Conservation (phyloP, 2,797 vertebrate species). For the Thaleichthys pacificus region DNA sequence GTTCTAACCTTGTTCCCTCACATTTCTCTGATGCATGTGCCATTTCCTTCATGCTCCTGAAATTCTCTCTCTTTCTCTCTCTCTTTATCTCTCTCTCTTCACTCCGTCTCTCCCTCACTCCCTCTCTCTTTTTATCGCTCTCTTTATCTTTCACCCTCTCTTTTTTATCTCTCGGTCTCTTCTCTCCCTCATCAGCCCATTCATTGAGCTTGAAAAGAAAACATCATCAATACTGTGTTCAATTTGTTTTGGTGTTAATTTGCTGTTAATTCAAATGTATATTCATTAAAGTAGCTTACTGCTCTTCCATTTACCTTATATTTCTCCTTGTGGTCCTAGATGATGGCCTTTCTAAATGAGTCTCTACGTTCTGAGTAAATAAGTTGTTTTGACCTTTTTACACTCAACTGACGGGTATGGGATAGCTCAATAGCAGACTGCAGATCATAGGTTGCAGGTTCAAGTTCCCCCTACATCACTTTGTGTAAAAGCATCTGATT, state of each 20-base stretch:
- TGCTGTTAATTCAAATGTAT: no score
- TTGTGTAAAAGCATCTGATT: no score
- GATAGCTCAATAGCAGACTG: conserved; percentile 25
- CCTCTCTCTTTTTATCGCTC: conserved; percentile 10
- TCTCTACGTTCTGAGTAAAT: conserved; percentile 18
- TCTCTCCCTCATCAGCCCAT: conserved; percentile 6
- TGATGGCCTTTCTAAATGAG: conserved; percentile 58
- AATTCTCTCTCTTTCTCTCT: conserved; percentile 11
- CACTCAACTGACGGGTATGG: conserved; percentile 35
- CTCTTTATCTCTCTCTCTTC: background rate
- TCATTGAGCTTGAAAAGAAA: no score
- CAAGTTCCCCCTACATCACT: no score
- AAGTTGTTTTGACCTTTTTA: no score
- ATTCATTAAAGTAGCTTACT: no score
- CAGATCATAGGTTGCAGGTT: no score
- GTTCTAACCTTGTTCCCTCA: conserved; percentile 61
- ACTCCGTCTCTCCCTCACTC: conserved; percentile 9
- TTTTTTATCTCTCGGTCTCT: conserved; percentile 9
- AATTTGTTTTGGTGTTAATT: no score
- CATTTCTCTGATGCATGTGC: conserved; percentile 54
- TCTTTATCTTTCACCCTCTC: conserved; percentile 10
- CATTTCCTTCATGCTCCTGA: conserved; percentile 43
- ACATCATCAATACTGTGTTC: no score
- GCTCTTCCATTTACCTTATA: conserved; percentile 2
- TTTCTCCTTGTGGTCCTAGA: background rate